Evolutionary conservation across 2,113 vertebrate species (phyloP), one percentile per base, ranked within the genome.

Genomic region (Chroicocephalus ridibundus): DNA sequence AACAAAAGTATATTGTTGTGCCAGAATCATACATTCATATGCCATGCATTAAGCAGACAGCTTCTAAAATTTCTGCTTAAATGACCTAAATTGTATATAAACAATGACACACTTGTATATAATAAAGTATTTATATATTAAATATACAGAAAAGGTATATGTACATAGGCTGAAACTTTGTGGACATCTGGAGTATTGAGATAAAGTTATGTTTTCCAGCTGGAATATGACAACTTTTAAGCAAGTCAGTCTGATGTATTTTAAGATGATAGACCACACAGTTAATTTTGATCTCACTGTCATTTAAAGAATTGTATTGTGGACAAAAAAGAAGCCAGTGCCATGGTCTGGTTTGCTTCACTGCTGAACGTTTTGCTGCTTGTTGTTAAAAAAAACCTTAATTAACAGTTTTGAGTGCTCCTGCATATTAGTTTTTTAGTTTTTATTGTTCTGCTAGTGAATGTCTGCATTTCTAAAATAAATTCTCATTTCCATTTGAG

Each of bases 91-190:
- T 74, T 78, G 40, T 60, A 27, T 65, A 66, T 94, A 95, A 90
- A 88, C 77, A 84, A 69, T 93, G 24, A 55, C 78, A 93, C 70
- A 66, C 7, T 82, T 93, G 94, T 87, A 68, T 86, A 64, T 74
- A 64, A 42, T 49, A 47, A 76, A 97, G 69, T 75, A 76, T 84
- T 68, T 58, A 38, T 86, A 6, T 69, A 60, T 80, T 60, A 82
- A 92, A 76, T 95, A 92, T n/a, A 86, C 71, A 91, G 58, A n/a
- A 96, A 94, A 93, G 85, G 91, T 95, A 70, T 94, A 77, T 71
- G 40, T 79, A 26, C 38, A 34, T 52, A 49, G 68, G 54, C 68
- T 93, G 87, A 82, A 94, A 88, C 81, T 95, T 88, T 72, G 60
- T n/a, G 38, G 55, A 62, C 88, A 75, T 96, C 93, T 94, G 92